Base-by-base conservation (phyloP, 2,797 vertebrate species). In the Rhynchonycteris naso region DNA sequence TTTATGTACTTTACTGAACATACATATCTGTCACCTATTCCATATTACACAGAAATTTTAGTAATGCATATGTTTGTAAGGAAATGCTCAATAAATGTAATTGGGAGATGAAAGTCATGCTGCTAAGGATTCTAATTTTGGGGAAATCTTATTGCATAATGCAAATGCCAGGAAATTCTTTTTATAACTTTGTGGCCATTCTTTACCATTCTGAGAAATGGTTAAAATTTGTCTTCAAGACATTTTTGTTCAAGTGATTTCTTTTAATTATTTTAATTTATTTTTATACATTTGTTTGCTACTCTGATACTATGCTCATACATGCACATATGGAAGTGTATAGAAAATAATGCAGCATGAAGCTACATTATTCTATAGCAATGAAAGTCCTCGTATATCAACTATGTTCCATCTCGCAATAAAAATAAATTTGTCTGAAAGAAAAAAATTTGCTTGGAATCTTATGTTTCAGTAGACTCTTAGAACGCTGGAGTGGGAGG, bases 171-270 rank as follows among this genome's bases (percentile, higher is more conserved):
- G 66, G 43, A 78, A 19, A 47, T 75, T 93, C 87, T 76, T 83
- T 72, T 78, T 88, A 52, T 88, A 84, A 52, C 18, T 3, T 28
- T 79, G 33, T 72, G 50, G 74, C 5, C 10, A 56, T 66, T 79
- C 84, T 88, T 16, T 87, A 1, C 83, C 24, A 59, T 58, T 90
- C n/a, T 75, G 68, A 66, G 24, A 68, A 85, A 43, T 75, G 28
- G 54, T 66, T 95, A 66, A 54, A 91, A 74, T 79, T 91, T 95
- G 11, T 14, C 59, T 84, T 91, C 26, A 58, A 72, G 52, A 66
- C 4, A 74, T 50, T 74, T 65, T 78, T 78, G 15, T 72, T 50
- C 56, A 84, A 33, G 22, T 85, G 5, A 66, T 68, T 84, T 69
- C n/a, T 72, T 93, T 88, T 22, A 35, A 13, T 89, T 50, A 76